A percentile compares a stretch with the other conserved stretches of the same genome.
Evolutionary conservation across 2,797 vertebrate genomes (phyloP).

Genomic region (Schizopygopsis malacanthus): DNA sequence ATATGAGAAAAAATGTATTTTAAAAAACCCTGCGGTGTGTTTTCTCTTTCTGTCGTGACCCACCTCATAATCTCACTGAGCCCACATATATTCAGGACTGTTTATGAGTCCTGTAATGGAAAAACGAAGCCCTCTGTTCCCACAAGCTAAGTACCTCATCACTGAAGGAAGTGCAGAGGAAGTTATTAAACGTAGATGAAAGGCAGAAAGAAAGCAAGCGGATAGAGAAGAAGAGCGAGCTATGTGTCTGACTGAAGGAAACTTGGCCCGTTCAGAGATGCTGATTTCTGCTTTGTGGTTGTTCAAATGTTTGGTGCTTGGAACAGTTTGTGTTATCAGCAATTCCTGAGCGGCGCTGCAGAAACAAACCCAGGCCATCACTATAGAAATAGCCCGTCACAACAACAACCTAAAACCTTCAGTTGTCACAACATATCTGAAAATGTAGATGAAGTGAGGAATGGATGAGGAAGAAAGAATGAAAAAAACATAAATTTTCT

Average conservation of each 20-base stretch:
- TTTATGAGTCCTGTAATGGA: constrained; percentile 11
- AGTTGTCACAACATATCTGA: neutral
- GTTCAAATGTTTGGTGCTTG: constrained; percentile 18
- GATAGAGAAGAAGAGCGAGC: neutral
- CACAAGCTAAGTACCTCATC: constrained; percentile 17
- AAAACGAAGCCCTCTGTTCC: constrained; percentile 16
- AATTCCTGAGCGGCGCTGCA: neutral
- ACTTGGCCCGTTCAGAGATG: constrained; percentile 14
- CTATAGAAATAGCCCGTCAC: neutral
- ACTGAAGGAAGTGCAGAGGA: constrained; percentile 12
- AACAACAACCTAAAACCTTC: neutral
- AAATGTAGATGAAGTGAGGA: neutral
- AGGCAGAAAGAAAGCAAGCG: constrained; percentile 28
- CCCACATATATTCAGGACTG: constrained; percentile 14
- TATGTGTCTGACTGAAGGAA: neutral
- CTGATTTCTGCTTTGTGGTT: constrained; percentile 42
- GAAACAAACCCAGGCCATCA: constrained; percentile 19
- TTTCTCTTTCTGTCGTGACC: neutral
- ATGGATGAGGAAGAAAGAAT: neutral
- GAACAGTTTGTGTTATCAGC: constrained; percentile 40
- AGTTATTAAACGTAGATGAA: constrained; percentile 41
- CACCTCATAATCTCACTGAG: neutral
- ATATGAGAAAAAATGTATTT: constrained; percentile 18
- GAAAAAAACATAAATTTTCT: neutral
- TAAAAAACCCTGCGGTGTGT: neutral